Base-by-base conservation (phyloP, 2,113 vertebrate species). In the Chloropsis cyanopogon region DNA sequence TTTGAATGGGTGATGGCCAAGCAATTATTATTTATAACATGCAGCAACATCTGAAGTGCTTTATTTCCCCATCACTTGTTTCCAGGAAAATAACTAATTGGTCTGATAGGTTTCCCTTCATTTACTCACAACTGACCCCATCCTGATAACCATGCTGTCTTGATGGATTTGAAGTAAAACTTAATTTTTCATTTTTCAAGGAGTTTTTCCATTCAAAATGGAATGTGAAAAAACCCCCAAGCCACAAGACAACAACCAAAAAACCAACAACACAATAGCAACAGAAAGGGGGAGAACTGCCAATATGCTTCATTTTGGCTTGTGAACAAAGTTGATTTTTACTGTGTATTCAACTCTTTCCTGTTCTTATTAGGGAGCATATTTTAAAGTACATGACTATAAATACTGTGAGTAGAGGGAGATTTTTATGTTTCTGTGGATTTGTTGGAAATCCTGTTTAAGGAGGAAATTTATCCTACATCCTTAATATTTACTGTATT, bases 251-350 rank as follows among this genome's bases (percentile, higher is more conserved):
- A 77, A 61, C 54, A 61, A 68, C 11, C 18, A 64, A 44, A 84
- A 50, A 37, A 3, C 1, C 47, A 71, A 42, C n/a, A 84, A 78
- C 59, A 47, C 42, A 80, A 47, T 33, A 88, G 53, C 39, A 52
- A 52, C 21, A 81, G 39, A 57, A 18, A 3, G 7, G 33, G 71
- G 20, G 53, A 77, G 29, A 89, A 54, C 13, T 69, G 86, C 86
- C 77, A 93, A 25, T 60, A 8, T 52, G 33, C 42, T 87, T 97
- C 83, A 95, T 97, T 97, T 94, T 96, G 96, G 90, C 87, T 77
- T 91, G 61, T 65, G 91, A 97, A 96, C 90, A 97, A 92, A 97
- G 90, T 61, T 91, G 29, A 77, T 83, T 95, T 97, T 96, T 96
- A 95, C 54, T 95, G 65, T 93, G 70, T 92, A 92, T 97, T 96